These are phyloP conservation scores for Calameuta filiformis DNA, from an alignment of 2,888 invertebrate species.

Conservation along the genomic window DNA sequence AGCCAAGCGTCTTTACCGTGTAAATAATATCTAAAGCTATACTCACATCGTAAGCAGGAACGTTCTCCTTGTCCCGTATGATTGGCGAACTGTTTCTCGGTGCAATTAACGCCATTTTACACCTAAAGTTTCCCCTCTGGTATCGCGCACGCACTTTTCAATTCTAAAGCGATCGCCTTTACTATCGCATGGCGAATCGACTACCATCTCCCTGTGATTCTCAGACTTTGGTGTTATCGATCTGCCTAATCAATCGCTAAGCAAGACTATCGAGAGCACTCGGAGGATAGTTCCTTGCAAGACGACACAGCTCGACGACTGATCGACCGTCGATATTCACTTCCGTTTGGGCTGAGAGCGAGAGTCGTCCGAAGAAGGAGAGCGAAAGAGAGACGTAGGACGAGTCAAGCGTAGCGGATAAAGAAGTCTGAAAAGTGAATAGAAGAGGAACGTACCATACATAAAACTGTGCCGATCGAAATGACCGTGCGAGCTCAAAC, in stretches of 20 bases:
- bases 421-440: not conserved
- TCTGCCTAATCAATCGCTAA: not conserved
- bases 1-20: too few relatives aligned
- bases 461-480: not conserved
- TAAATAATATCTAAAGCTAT: slow-evolving; percentile 19
- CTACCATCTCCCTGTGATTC: not conserved
- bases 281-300: not conserved
- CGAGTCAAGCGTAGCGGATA: not conserved
- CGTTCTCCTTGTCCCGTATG: slow-evolving; percentile 75
- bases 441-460: not conserved
- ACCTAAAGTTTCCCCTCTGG: not conserved
- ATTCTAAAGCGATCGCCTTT: not conserved
- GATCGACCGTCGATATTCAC: not conserved
- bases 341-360: not conserved
- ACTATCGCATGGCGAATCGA: not conserved
- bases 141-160: not conserved
- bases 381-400: not conserved
- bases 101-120: slow-evolving; percentile 65
- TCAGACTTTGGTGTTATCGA: not conserved
- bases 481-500: not conserved
- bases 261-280: not conserved
- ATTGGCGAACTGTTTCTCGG: slow-evolving; percentile 75
- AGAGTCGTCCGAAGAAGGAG: not conserved
- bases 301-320: not conserved
- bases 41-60: slow-evolving; percentile 77